Evolutionary conservation across 1,140 invertebrate species (phyloP).

Genomic region (Sinonovacula constricta): DNA sequence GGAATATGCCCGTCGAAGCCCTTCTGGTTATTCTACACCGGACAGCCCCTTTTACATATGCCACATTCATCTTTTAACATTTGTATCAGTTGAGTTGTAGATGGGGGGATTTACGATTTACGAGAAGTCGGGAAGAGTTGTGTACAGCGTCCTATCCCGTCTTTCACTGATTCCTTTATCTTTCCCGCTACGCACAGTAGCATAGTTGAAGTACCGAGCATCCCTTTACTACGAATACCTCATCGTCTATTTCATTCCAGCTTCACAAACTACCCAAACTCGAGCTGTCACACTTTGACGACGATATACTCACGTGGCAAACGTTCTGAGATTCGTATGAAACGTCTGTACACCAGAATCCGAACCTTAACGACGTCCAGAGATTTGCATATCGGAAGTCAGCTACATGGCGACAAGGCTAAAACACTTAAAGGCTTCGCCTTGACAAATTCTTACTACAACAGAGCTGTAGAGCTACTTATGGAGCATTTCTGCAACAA

Average conservation of each 20-base stretch:
- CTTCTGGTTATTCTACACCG: too few species aligned
- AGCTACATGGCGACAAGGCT: conserved; percentile 13
- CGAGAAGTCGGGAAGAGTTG: too few species aligned
- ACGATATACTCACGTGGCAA: conserved; percentile 42
- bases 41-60: too few species aligned
- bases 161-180: too few species aligned
- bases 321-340: conserved; percentile 38
- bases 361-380: conserved; percentile 23
- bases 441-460: conserved; percentile 36
- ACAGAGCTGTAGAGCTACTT: conserved; percentile 18
- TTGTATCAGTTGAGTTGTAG: too few species aligned
- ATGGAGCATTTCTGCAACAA: conserved; percentile 35
- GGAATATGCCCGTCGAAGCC: too few species aligned
- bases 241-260: neutral
- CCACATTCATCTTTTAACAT: too few species aligned
- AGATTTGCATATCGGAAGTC: conserved; percentile 31
- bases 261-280: conserved; percentile 33
- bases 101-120: too few species aligned
- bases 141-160: too few species aligned
- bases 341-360: conserved; percentile 24
- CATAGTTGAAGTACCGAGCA: too few species aligned
- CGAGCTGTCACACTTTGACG: conserved; percentile 32
- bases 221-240: too few species aligned
- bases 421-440: conserved; percentile 26
- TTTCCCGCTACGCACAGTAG: too few species aligned